Evolutionary conservation across 1,140 invertebrate genomes (phyloP), one percentile per base, ranked within the genome.

Genomic region (Zaprionus ghesquierei): DNA sequence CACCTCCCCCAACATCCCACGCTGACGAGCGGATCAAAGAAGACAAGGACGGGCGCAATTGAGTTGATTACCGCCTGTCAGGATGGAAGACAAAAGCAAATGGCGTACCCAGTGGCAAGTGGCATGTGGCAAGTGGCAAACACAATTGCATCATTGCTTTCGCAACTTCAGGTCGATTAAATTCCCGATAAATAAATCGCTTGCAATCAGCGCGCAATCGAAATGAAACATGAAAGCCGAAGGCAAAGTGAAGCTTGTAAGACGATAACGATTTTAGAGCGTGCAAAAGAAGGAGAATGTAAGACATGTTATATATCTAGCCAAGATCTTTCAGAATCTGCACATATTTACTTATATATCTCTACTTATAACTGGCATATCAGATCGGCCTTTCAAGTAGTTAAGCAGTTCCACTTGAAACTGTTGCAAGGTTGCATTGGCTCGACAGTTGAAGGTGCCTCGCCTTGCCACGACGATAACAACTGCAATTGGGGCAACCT

Each of bases 11-110:
- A 10, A 9, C 29, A 2, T 12, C 31, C 5, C 31, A 2, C 10
- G 10, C 12, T 33, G 31, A 33, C 41, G 18, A 71, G 8, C 46
- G 69, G 69, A 63, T 59, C 54, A 72, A 66, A 66, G 69, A 5
- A 53, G 65, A 31, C 58, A 62, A 62, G 58, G 69, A 68, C 51
- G 41, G 51, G 44, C 27, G 33, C 56, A 63, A 58, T 61, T 63
- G 65, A 74, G 59, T 74, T 69, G 71, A 74, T 74, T 74, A 69
- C 59, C 71, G 66, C 25, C 51, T 29, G 58, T 58, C 33, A 60
- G 58, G 41, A 61, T 65, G 53, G 41, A 54, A 61, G 65, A 69
- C 56, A 68, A 61, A 69, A 66, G 49, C 22, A 51, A 66, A 66
- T 70, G 55, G 53, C 23, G 54, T 55, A 8, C 41, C 18, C 27